These are phyloP conservation scores for Acanthosoma haemorrhoidale DNA, from an alignment of 2,888 invertebrate genomes.

Conservation along the genomic window DNA sequence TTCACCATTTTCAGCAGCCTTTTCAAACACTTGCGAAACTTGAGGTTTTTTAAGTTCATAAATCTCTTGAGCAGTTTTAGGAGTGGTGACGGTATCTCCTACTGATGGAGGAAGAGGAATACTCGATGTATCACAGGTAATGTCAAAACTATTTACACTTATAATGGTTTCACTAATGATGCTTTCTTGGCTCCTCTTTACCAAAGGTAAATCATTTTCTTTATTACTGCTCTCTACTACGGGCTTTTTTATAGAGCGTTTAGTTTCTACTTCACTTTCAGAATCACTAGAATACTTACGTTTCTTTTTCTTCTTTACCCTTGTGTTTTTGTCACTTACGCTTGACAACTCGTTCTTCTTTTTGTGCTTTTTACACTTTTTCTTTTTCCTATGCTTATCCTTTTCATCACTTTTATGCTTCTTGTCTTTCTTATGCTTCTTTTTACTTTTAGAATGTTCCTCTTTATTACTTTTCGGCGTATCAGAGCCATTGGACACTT, in stretches of 20 bases:
- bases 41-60: conserved; percentile 33
- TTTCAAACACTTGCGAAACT: conserved; percentile 36
- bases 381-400: conserved; percentile 44
- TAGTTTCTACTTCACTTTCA: conserved; percentile 24
- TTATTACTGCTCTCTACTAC: conserved; percentile 16
- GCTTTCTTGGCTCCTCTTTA: conserved; percentile 28
- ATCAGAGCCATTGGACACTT: background rate
- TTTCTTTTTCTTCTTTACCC: conserved; percentile 33
- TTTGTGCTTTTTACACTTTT: conserved; percentile 49
- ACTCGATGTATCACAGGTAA: conserved; percentile 17
- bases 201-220: background rate
- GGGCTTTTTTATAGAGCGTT: background rate
- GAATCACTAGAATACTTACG: conserved; percentile 27
- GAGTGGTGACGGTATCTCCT: background rate
- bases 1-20: conserved; percentile 31
- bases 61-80: conserved; percentile 12
- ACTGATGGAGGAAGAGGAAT: conserved; percentile 15
- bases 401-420: conserved; percentile 33
- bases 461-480: conserved; percentile 2
- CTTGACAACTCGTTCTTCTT: conserved; percentile 35
- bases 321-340: conserved; percentile 34
- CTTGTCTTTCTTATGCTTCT: conserved; percentile 36
- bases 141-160: background rate
- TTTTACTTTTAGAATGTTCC: background rate
- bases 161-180: background rate